phyloP scores from a whole-genome alignment of 2,113 vertebrate species.

The Corythoichthys intestinalis region DNA sequence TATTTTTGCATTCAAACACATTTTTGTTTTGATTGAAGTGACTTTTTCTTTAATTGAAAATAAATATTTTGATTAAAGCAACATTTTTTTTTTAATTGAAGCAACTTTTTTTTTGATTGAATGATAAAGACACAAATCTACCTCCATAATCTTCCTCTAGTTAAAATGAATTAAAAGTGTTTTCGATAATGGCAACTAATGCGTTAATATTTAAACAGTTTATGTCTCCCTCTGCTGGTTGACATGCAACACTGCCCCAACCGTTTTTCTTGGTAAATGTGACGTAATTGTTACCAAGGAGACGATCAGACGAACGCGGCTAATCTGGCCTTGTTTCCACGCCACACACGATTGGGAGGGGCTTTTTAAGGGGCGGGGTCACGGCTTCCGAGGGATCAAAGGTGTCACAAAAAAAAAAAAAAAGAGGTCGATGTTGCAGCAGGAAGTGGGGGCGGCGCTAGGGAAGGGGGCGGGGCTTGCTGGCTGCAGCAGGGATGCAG shows the following conservation, averaged over 20 bases:
- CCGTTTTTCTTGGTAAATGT: constrained; percentile 19
- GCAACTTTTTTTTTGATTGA: no score
- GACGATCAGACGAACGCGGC: constrained; percentile 62
- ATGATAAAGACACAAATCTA: no score
- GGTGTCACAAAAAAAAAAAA: constrained; percentile 15
- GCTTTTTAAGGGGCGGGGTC: neutral
- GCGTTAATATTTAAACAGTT: neutral
- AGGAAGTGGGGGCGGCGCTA: constrained; percentile 7
- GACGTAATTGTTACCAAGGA: constrained; percentile 75
- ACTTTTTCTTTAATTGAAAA: no score
- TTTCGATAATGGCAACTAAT: neutral
- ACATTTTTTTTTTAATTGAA: no score
- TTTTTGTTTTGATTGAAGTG: no score
- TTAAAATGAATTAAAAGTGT: neutral
- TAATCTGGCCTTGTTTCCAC: constrained; percentile 70
- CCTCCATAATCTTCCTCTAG: no score
- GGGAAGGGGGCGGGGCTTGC: neutral
- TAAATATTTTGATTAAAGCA: no score
- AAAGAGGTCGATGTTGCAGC: constrained; percentile 35
- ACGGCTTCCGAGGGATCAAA: neutral
- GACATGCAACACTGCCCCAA: neutral
- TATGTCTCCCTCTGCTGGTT: constrained; percentile 35
- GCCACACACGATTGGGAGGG: constrained; percentile 23
- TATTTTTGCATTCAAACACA: no score
- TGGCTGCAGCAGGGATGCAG: neutral